A percentile compares a stretch with the other conserved stretches of the same genome.
Evolutionary conservation across 1,140 invertebrate species (phyloP).

Genomic region (Drosophila sucinea): DNA sequence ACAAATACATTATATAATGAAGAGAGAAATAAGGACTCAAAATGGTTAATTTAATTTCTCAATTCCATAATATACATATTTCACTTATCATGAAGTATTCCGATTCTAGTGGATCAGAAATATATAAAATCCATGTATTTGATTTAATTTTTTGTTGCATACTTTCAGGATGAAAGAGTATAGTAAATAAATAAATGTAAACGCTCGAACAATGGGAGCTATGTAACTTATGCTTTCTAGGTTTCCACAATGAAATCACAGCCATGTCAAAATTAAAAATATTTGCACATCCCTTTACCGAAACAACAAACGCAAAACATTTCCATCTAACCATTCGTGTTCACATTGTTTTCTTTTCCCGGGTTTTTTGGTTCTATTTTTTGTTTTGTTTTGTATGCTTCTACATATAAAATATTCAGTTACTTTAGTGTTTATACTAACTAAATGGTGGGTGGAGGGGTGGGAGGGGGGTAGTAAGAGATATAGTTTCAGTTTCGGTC

Average conservation of each 20-base stretch:
- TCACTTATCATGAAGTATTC: too few relatives aligned
- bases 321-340: not conserved
- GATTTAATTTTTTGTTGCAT: not conserved
- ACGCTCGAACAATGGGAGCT: conserved; percentile 14
- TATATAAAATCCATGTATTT: not conserved
- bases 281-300: conserved; percentile 32
- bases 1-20: too few relatives aligned
- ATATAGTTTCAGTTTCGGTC: not conserved
- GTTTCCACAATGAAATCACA: conserved; percentile 53
- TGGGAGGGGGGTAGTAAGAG: not conserved
- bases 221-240: conserved; percentile 20
- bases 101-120: too few relatives aligned
- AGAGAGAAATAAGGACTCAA: too few relatives aligned
- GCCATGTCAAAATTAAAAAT: conserved; percentile 61
- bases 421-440: conserved; percentile 10
- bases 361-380: not conserved
- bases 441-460: not conserved
- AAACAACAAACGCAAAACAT: not conserved
- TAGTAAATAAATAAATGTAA: not conserved
- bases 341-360: not conserved
- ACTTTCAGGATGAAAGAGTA: not conserved
- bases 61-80: too few relatives aligned
- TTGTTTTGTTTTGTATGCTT: not conserved
- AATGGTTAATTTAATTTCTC: too few relatives aligned
- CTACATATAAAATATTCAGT: conserved; percentile 1